Evolutionary conservation across 2,797 vertebrate species (phyloP), one percentile per base, ranked within the genome.

Genomic region (Pelochelys cantorii): DNA sequence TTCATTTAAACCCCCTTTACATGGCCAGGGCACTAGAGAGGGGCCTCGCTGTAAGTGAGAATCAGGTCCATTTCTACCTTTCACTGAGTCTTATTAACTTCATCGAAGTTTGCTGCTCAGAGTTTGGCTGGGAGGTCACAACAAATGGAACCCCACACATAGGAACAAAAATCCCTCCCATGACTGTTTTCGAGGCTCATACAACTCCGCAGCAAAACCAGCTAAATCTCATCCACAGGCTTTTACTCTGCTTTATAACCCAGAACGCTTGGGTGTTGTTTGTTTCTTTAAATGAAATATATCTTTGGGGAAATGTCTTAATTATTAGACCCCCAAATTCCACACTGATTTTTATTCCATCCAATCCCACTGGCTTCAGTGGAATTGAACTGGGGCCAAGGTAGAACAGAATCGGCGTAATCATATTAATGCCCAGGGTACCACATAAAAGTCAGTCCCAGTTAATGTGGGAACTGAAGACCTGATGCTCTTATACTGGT

Each of bases 391-490:
- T 52, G 85, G 48, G 82, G 4, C 56, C 18, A n/a, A 9, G 3
- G n/a, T 22, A 52, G 81, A 81, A 75, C 2, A 74, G 4, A 29
- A 77, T 34, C 11, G 14, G 29, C 77, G 29, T 34, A 62, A 18
- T 7, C 23, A 55, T 52, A 37, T 37, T 17, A 22, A 52, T 11
- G 20, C 4, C 2, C 10, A 34, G 56, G 0, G 3, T 0, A 0
- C 54, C 79, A 22, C 42, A 42, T 84, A 81, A 78, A 85, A 94
- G 62, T 27, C 52, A 1, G 1, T 7, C 18, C 60, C 27, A 0
- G 0, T 9, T 60, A 55, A 80, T 27, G 8, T 18, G 34, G 20
- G 53, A 0, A 29, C 74, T 37, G 48, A 27, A 27, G 42, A 13
- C 25, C 42, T 27, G 8, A 22, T 34, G 34, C 65, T 34, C 34